A percentile compares a stretch with the other conserved stretches of the same genome.
Evolutionary conservation across 2,797 vertebrate species (phyloP).

Genomic region (Discoglossus pictus): DNA sequence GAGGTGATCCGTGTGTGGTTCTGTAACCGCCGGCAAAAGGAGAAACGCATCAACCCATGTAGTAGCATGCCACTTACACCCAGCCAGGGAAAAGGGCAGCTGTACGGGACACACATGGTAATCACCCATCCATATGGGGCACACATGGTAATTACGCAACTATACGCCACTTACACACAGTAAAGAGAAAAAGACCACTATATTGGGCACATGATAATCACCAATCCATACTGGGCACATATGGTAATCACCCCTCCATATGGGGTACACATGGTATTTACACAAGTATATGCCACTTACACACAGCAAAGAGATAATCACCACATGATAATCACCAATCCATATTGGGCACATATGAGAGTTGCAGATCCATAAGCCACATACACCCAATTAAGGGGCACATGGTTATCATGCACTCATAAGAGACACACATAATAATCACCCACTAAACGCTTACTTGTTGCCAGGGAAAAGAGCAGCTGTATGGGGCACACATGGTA

Average conservation of each 20-base stretch:
- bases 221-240: no score
- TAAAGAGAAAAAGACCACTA: no score
- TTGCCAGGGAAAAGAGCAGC: conserved; percentile 80
- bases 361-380: conserved; percentile 67
- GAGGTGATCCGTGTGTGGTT: conserved; percentile 96
- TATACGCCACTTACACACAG: conserved; percentile 81
- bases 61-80: conserved; percentile 85
- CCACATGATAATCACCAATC: conserved; percentile 80
- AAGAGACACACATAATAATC: no score
- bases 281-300: conserved; percentile 84
- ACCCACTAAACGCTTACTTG: no score
- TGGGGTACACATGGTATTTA: no score
- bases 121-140: conserved; percentile 78
- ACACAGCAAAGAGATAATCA: conserved; percentile 83
- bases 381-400: conserved; percentile 72
- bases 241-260: no score
- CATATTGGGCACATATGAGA: conserved; percentile 89
- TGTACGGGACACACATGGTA: conserved; percentile 89
- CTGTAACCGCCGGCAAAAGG: conserved; percentile 93
- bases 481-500: conserved; percentile 86
- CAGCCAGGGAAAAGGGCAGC: conserved; percentile 82
- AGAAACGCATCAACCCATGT: conserved; percentile 90
- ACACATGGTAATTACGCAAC: conserved; percentile 76
- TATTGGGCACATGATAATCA: no score
- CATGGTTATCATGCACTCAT: not conserved